Evolutionary conservation across 2,113 vertebrate genomes (phyloP), one percentile per base, ranked within the genome.

Genomic region (Cariama cristata): DNA sequence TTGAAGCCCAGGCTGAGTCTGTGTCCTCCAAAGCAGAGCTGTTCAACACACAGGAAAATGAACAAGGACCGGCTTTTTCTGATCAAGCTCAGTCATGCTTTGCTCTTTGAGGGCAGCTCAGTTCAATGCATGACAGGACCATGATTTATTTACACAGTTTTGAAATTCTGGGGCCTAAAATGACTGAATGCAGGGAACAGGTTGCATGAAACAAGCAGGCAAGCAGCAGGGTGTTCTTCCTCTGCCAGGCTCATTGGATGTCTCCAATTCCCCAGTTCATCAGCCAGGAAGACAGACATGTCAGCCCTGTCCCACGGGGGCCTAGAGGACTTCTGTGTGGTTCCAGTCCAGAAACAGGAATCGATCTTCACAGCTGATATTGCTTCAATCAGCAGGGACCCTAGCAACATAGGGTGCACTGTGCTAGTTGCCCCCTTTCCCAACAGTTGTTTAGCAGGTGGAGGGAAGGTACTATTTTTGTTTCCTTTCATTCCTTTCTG

Each of bases 41-140:
- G 59, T 23, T 82, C 60, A 49, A 33, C 0, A 1, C 28, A 11
- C 58, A 49, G 69, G 55, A 60, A 66, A 66, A 55, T 0, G 0
- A 75, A 63, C 45, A 69, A 32, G 56, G 52, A 71, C 22, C 3
- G 0, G n/a, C 21, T 85, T 64, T 67, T 83, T 40, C 76, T 55
- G 60, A 67, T 16, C 35, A 13, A 77, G 45, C 64, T 84, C 80
- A 73, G 94, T 18, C 56, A 22, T 27, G 60, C 74, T 92, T 74
- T 71, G 69, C 55, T 71, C 55, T 63, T 53, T 16, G n/a, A 75
- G 64, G 20, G 74, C 56, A 91, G 64, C 73, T 79, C 88, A 47
- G 67, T 27, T 58, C 79, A 53, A 1, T 26, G 49, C 3, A 11
- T 22, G 42, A 52, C 67, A 80, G 42, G 8, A 58, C 58, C 12